Base-by-base conservation (phyloP, 1,140 invertebrate species). In the Armadillidium nasatum region DNA sequence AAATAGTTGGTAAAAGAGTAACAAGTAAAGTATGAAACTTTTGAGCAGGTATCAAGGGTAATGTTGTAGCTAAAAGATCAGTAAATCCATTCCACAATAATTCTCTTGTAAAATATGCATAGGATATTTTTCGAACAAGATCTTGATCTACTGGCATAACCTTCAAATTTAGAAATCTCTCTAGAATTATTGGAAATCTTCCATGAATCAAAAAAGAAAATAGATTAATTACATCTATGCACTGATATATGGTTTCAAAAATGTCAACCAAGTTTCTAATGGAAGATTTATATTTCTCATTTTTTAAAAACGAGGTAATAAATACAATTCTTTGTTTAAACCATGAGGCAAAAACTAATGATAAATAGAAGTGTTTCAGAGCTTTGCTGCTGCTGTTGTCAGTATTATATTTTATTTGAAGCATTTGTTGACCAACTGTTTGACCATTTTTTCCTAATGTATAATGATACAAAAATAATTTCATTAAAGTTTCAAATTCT, bases 1-100 rank as follows among this genome's bases (percentile, higher is more conserved):
- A 15, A 67, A 74, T n/a, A 43, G 50, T 74, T 23, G 79, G 79
- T 54, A 80, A 71, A 43, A 78, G n/a, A 43, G 73, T 78, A 23
- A 50, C 76, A 1, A 80, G 43, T 22, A 68, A 44, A 54, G 45
- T 80, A 50, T 80, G 79, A 44, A 80, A 80, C 60, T 78, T 71
- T 60, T 78, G 74, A 11, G 76, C 7, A 22, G 77, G 76, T 13
- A 80, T 78, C 11, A 80, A 72, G 2, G 79, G 79, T 15, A 80
- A 54, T 60, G 78, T 50, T 43, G 76, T 74, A 11, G 74, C 76
- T 11, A 78, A 43, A 23, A 80, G 71, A n/a, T 80, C 79, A 46
- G 77, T 72, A 78, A 78, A 80, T 10, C 79, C 79, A 73, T 80
- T 77, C 79, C 79, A 80, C 44, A 80, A 68, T 22, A 80, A 72